Evolutionary conservation across 2,113 vertebrate genomes (phyloP), one percentile per base, ranked within the genome.

Genomic region (Plestiodon gilberti): DNA sequence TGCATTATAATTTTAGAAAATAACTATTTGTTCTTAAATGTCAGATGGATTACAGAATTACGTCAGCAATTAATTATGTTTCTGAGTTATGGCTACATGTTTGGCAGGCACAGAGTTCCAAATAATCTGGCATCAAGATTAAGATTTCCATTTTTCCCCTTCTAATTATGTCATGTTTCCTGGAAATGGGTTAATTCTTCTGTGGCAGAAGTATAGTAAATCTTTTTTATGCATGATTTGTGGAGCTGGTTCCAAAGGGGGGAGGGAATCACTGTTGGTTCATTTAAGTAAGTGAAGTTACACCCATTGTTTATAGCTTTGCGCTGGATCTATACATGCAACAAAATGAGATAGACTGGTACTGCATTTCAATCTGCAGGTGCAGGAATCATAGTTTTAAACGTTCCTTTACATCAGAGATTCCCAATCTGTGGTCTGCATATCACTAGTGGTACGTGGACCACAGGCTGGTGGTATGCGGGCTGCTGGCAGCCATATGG

Each of bases 1-100:
- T 91, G 81, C 91, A 87, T 92, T 90, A 91, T 89, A 88, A 94
- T 95, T 96, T 96, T 95, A 91, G 92, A 94, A 96, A 96, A 94
- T 93, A 89, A 84, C 89, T 94, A 85, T 95, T 96, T 96, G 89
- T 95, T 95, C 88, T 87, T 90, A 86, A 92, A 81, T 88, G 92
- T 92, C 90, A 95, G 79, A 35, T 89, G 85, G 89, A 95, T 94
- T 92, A 87, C 1, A 8, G 52, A 80, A 87, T 89, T 93, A 92
- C 87, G 86, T 93, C 95, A 95, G 90, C 86, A 93, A 81, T 89
- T 85, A 92, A 83, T 89, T 93, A 89, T 0, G 0, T 91, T 90
- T 83, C 90, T 87, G 79, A 89, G 80, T 89, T 95, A 90, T 93
- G 33, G 92, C 89, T 89, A 77, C 82, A 65, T 86, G 67, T 85